Conservation (phyloP, 2,113 vertebrate species). For the Macquaria australasica region DNA sequence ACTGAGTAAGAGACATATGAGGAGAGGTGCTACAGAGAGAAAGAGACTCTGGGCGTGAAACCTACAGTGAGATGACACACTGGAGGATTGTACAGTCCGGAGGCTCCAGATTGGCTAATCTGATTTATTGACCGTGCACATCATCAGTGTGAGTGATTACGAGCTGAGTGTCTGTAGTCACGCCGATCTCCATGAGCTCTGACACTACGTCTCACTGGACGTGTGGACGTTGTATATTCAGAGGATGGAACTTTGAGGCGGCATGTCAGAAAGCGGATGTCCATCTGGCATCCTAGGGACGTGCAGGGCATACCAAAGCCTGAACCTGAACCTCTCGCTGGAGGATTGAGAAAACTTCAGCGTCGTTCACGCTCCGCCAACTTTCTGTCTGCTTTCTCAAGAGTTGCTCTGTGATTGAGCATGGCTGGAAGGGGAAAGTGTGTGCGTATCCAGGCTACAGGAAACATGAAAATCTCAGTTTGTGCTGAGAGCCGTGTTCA, state of each 20-base stretch:
- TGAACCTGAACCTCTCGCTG: constrained; percentile 61
- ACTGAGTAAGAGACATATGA: not conserved
- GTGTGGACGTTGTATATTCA: constrained; percentile 59
- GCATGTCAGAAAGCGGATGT: constrained; percentile 64
- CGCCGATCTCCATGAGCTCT: not conserved
- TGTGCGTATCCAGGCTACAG: constrained; percentile 59
- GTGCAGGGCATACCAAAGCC: constrained; percentile 47
- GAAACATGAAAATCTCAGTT: constrained; percentile 76
- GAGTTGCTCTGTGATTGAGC: constrained; percentile 71
- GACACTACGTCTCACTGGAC: constrained; percentile 14
- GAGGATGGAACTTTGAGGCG: constrained; percentile 43
- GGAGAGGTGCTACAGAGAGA: not conserved
- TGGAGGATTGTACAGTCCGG: constrained; percentile 38
- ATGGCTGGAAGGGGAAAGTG: constrained; percentile 48
- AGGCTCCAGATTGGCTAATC: constrained; percentile 46
- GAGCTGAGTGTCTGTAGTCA: constrained; percentile 17
- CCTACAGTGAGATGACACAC: not conserved
- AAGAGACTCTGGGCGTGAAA: not conserved
- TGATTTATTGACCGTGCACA: constrained; percentile 50
- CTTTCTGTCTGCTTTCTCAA: constrained; percentile 70
- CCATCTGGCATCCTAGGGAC: constrained; percentile 52
- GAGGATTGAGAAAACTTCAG: constrained; percentile 68
- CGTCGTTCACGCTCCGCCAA: constrained; percentile 61
- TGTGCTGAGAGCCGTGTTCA: constrained; percentile 59
- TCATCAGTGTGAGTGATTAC: constrained; percentile 42